A percentile compares a stretch with the other conserved stretches of the same genome.
Conservation (phyloP, 2,888 invertebrate genomes). For the Harmothoe impar region DNA sequence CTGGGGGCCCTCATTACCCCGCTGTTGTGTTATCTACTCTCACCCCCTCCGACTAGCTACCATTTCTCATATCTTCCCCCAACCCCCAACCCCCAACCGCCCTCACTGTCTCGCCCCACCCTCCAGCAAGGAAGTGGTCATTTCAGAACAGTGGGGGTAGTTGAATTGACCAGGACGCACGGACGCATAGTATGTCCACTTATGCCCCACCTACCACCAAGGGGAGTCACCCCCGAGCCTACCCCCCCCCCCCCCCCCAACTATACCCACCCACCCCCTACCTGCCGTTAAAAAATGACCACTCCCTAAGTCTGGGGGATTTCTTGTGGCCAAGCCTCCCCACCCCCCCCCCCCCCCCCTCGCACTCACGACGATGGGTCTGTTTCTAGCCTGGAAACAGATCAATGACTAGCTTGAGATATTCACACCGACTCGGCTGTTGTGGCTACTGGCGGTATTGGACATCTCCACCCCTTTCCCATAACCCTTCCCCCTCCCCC, state of each 20-base stretch:
- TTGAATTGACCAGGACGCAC: too few relatives aligned
- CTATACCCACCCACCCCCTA: too few relatives aligned
- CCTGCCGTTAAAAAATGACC: too few relatives aligned
- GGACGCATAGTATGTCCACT: too few relatives aligned
- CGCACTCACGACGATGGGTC: too few relatives aligned
- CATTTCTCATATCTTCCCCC: not conserved
- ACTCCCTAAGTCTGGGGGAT: too few relatives aligned
- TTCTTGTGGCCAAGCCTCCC: too few relatives aligned
- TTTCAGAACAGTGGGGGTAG: too few relatives aligned
- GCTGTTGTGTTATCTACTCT: not conserved
- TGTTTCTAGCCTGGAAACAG: not conserved
- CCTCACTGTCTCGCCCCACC: not conserved
- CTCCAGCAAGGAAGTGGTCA: too few relatives aligned
- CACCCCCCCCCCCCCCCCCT: not conserved
- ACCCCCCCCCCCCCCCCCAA: too few relatives aligned
- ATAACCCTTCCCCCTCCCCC: not conserved
- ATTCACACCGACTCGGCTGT: not conserved
- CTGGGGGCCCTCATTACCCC: not conserved
- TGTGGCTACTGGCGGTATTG: not conserved
- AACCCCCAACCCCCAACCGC: not conserved
- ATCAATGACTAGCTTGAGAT: slow-evolving; percentile 8
- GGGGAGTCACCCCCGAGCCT: too few relatives aligned
- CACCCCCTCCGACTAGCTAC: not conserved
- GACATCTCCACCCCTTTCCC: not conserved
- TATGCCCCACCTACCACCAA: too few relatives aligned